A percentile compares a stretch with the other conserved stretches of the same genome.
phyloP scores from a whole-genome alignment of 2,888 invertebrate genomes.

The Epistrophella euchroma region DNA sequence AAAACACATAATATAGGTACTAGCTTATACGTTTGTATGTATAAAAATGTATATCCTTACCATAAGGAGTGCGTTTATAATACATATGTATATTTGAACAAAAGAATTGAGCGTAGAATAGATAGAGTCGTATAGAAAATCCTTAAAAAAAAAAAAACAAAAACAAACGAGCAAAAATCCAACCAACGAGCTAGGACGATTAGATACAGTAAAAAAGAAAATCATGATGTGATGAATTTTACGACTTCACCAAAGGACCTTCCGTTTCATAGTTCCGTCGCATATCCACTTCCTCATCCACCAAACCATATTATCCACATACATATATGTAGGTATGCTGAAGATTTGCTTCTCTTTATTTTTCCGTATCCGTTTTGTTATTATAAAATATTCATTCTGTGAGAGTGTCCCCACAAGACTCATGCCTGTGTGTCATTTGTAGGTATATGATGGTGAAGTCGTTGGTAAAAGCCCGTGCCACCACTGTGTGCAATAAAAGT shows the following conservation, averaged over 20 bases:
- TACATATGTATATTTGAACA: conserved; percentile 11
- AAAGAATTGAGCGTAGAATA: conserved; percentile 13
- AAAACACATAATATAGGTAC: not conserved
- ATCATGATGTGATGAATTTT: conserved; percentile 68
- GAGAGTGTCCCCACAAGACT: conserved; percentile 35
- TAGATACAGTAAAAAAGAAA: conserved; percentile 36
- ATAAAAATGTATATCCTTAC: not conserved
- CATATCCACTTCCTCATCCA: conserved; percentile 17
- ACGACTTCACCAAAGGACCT: conserved; percentile 65
- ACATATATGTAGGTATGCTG: conserved; percentile 29
- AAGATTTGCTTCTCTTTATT: conserved; percentile 29
- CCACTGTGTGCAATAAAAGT: conserved; percentile 36
- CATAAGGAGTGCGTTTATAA: conserved; percentile 4
- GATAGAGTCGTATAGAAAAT: conserved; percentile 10
- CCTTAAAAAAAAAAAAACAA: not conserved
- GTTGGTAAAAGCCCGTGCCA: conserved; percentile 23
- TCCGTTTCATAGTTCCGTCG: conserved; percentile 50
- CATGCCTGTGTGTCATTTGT: conserved; percentile 32
- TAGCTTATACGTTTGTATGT: not conserved
- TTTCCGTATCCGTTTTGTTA: conserved; percentile 44
- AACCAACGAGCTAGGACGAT: conserved; percentile 17
- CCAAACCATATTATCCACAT: not conserved
- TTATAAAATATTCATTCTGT: conserved; percentile 52
- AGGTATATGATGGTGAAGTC: conserved; percentile 13
- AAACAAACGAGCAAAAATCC: too few species aligned